Conservation (phyloP, 1,140 invertebrate species). For the Zaprionus inermis region DNA sequence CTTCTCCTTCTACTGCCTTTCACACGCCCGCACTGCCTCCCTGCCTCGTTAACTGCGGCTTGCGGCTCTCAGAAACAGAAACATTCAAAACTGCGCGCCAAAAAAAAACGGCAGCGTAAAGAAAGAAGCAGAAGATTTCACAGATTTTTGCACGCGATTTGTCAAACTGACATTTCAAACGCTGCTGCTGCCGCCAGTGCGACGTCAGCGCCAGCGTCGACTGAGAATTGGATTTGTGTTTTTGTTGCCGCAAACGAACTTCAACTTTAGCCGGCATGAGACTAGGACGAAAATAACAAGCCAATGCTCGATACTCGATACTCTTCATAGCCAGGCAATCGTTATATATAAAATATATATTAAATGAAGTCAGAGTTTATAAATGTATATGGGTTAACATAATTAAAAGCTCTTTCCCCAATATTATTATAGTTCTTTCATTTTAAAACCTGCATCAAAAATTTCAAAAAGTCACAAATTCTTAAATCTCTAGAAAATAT, state of each 20-base stretch:
- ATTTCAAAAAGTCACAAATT: too few species aligned
- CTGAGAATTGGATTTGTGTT: conserved; percentile 43
- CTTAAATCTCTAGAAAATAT: too few species aligned
- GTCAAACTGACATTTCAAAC: conserved; percentile 79
- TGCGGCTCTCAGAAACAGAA: conserved; percentile 35
- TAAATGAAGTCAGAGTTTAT: too few species aligned
- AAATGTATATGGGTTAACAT: too few species aligned
- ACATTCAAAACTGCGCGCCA: conserved; percentile 35
- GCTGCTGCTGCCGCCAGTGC: conserved; percentile 39
- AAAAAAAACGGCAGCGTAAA: conserved; percentile 7
- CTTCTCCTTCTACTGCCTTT: background rate
- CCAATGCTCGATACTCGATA: too few species aligned
- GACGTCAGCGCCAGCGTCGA: conserved; percentile 42
- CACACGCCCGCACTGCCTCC: too few species aligned
- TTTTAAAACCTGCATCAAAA: too few species aligned
- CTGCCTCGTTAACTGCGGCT: conserved; percentile 29
- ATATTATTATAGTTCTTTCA: too few species aligned
- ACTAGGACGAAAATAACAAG: background rate
- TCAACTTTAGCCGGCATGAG: conserved; percentile 22
- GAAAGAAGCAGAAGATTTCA: conserved; percentile 56
- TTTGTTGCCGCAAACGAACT: conserved; percentile 58
- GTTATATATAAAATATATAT: too few species aligned
- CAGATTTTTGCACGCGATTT: conserved; percentile 82
- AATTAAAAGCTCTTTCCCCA: too few species aligned
- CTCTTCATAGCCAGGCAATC: too few species aligned